Base-by-base conservation (phyloP, 2,797 vertebrate species). In the Columba guinea region DNA sequence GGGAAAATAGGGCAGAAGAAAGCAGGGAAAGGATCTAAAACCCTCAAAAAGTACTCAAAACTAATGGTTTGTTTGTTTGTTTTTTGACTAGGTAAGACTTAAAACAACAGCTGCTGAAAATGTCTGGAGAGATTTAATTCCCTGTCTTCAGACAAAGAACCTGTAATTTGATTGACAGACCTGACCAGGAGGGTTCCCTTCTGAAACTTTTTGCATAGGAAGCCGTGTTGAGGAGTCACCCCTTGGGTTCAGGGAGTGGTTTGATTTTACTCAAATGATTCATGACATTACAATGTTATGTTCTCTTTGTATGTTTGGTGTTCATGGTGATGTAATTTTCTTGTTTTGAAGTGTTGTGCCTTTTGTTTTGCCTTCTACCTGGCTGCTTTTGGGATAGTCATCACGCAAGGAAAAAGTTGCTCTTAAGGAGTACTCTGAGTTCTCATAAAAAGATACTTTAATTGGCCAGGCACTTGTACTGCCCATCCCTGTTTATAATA, bases 261-360 rank as follows among this genome's bases (percentile, higher is more conserved):
- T 89, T 90, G 64, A 89, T 82, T 95, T 90, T 60, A 89, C 68
- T 86, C 34, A 74, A 30, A 80, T 89, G 71, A 48, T 84, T 94
- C 74, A 89, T 75, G 68, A 53, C 9, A 34, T 78, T 77, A 64
- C 10, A 68, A 37, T 76, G 58, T 18, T 84, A 9, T 67, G 67
- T 94, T 94, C 71, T 88, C 34, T 76, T 82, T 93, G 73, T 18
- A 51, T 83, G 35, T 83, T 95, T 87, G 49, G 30, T 84, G 69
- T 70, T 91, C 64, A 30, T 0, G 0, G 37, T 92, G 74, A 94
- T 17, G 34, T 64, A 65, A 90, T 75, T 32, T 49, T 86, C 28
- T 60, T 91, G 78, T 75, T 90, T 87, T 64, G 46, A 90, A 78
- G 7, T 1, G 4, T 27, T 78, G 10, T 23, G 55, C 60, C 84